phyloP scores from a whole-genome alignment of 2,113 vertebrate genomes.

The Neolamprologus devosi region DNA sequence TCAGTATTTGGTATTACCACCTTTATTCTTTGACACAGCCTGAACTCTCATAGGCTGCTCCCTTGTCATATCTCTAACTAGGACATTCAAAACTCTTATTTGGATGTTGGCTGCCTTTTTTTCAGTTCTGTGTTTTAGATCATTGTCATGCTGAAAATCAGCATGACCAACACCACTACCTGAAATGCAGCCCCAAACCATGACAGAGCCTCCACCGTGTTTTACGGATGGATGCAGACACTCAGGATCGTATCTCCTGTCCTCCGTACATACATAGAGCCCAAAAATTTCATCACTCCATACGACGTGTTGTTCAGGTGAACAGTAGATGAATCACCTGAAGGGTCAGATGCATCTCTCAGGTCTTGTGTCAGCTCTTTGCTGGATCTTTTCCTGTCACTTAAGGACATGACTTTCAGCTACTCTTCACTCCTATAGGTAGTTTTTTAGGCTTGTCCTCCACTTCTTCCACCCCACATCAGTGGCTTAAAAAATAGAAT shows the following conservation, averaged over 20 bases:
- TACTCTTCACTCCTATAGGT: not conserved
- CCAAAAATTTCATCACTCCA: not conserved
- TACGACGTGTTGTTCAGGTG: not conserved
- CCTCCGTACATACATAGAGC: not conserved
- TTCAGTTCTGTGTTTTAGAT: not conserved
- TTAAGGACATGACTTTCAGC: not conserved
- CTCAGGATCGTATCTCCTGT: not conserved
- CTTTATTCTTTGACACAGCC: not conserved
- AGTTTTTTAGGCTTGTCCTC: not conserved
- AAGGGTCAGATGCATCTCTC: not conserved
- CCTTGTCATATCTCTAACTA: not conserved
- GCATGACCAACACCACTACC: not conserved
- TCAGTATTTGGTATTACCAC: not conserved
- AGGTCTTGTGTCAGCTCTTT: not conserved
- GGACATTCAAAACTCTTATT: not conserved
- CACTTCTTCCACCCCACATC: not conserved
- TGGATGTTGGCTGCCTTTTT: not conserved
- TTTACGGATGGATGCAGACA: not conserved
- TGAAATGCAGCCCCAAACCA: not conserved
- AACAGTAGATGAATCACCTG: not conserved
- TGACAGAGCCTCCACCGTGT: not conserved
- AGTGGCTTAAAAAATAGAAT: not conserved
- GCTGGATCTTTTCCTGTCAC: not conserved
- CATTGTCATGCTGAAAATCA: not conserved
- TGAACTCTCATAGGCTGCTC: not conserved